These are phyloP conservation scores for Bubo bubo DNA, from an alignment of 2,113 vertebrate genomes.

Conservation along the genomic window DNA sequence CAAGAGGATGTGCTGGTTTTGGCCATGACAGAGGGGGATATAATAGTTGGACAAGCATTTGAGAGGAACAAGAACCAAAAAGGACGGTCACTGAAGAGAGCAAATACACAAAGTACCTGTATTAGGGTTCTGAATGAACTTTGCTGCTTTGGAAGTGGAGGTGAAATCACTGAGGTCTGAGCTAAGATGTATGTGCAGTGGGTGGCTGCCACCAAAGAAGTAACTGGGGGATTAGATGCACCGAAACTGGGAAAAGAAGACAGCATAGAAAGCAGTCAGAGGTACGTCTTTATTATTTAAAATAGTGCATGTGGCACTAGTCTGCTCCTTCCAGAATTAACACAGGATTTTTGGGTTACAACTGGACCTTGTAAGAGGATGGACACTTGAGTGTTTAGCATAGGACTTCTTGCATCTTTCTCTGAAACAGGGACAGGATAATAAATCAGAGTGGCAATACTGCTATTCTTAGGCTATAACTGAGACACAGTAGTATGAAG, in stretches of 20 bases:
- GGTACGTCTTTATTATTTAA: background rate
- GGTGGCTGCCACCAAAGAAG: background rate
- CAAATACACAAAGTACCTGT: background rate
- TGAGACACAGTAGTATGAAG: background rate
- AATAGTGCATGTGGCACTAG: background rate
- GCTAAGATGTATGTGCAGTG: background rate
- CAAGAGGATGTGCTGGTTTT: background rate
- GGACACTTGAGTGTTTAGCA: background rate
- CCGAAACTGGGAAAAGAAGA: background rate
- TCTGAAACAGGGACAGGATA: background rate
- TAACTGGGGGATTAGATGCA: background rate
- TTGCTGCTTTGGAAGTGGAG: background rate
- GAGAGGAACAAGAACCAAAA: background rate
- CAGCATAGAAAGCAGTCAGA: background rate
- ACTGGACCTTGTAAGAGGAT: background rate
- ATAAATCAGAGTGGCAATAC: background rate
- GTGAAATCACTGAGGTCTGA: background rate
- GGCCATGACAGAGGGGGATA: background rate
- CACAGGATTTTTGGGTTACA: background rate
- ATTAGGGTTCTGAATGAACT: background rate
- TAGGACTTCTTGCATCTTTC: background rate
- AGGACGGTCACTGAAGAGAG: background rate
- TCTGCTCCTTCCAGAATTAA: background rate
- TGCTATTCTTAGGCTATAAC: background rate
- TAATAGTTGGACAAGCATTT: background rate